phyloP scores from a whole-genome alignment of 2,888 invertebrate species.

The Amorpha juglandis region DNA sequence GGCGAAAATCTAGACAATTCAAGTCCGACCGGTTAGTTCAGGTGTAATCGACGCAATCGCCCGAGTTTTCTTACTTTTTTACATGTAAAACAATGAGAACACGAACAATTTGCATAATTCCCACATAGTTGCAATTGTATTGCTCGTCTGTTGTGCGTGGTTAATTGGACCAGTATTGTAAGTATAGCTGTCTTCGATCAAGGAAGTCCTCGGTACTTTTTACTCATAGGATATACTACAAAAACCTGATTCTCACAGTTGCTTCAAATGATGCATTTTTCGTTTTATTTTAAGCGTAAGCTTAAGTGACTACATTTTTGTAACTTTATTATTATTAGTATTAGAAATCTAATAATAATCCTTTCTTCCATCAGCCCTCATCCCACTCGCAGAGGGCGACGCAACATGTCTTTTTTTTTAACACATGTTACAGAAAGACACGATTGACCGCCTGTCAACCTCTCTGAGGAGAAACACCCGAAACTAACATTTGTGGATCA shows the following conservation, averaged over 20 bases:
- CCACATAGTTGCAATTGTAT: conserved; percentile 9
- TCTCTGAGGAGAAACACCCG: no score
- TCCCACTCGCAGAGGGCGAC: no score
- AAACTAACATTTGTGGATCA: no score
- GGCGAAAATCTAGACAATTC: conserved; percentile 44
- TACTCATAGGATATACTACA: no score
- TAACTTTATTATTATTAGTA: no score
- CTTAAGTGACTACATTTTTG: background rate
- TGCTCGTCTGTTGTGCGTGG: background rate
- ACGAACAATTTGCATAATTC: conserved; percentile 31
- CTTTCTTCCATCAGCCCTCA: no score
- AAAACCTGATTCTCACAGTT: no score
- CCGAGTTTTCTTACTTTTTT: conserved; percentile 43
- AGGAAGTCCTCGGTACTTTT: background rate
- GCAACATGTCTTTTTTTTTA: no score
- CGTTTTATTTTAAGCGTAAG: background rate
- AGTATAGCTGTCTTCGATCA: background rate
- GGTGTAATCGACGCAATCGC: conserved; percentile 19
- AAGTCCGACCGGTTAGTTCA: conserved; percentile 58
- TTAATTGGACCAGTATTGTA: conserved; percentile 10
- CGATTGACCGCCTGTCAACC: no score
- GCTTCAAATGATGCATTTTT: no score
- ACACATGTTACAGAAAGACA: no score
- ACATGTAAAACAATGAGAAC: conserved; percentile 44
- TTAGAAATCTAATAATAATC: no score